Base-by-base conservation (phyloP, 2,888 invertebrate species). In the Cetonia aurata region DNA sequence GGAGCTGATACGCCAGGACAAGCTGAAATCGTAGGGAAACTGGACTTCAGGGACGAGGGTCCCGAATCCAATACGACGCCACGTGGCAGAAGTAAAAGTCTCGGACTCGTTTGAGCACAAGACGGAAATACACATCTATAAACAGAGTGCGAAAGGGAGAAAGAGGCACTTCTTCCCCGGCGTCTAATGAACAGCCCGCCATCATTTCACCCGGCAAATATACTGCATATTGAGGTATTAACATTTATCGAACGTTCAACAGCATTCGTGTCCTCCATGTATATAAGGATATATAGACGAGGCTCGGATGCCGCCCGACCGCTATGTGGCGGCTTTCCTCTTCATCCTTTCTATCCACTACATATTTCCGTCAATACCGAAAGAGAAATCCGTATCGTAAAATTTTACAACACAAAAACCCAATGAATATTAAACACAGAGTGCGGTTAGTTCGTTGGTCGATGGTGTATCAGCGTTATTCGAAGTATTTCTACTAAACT, bases 201-300 rank as follows among this genome's bases (percentile, higher is more conserved):
- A 79, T 78, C 80, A 77, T 79, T 80, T 80, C 77, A 76, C 69
- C 41, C 77, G 79, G 80, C 80, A 81, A 83, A 83, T 83, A 83
- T 83, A 83, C 83, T 83, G 83, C 83, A 83, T 83, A 83, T 83
- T 83, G 83, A 81, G 82, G 82, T 82, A 83, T 83, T 83, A 83
- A 83, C 83, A 83, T 83, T 83, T 83, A 83, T 83, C 83, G 83
- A 70, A 74, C 73, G 71, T 71, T 71, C 71, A 68, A 71, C 68
- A 55, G 60, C 67, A 62, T 60, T 60, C 68, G 62, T 60, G 68
- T 50, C 57, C 44, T 57, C 50, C 69, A 48, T 42, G 56, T 46
- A 48, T 46, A 67, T 25, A 25, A 19, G 41, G 17, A 59, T n/a
- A 48, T 69, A 59, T 13, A 13, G 37, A 59, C 31, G 46, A 44